Evolutionary conservation across 2,888 invertebrate genomes (phyloP).

Genomic region (Synanthedon tipuliformis): DNA sequence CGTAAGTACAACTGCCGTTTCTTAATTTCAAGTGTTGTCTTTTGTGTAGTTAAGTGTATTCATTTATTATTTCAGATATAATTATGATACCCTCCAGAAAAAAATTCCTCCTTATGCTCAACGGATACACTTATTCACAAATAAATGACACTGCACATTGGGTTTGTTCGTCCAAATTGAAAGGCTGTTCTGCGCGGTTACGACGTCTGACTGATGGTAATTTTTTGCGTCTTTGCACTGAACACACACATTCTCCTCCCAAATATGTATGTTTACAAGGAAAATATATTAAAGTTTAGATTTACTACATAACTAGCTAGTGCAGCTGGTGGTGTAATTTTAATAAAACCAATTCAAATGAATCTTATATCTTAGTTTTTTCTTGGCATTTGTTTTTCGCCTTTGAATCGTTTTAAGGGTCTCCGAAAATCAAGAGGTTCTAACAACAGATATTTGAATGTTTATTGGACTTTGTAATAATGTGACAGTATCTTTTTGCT

Average conservation of each 20-base stretch:
- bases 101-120: conserved; percentile 25
- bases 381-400: no score
- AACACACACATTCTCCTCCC: conserved; percentile 8
- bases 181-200: conserved; percentile 20
- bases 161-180: conserved; percentile 28
- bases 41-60: no score
- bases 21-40: no score
- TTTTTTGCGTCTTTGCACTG: conserved; percentile 11
- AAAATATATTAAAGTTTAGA: conserved; percentile 2
- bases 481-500: no score
- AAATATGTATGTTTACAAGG: conserved; percentile 1
- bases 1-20: no score
- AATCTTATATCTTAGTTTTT: no score
- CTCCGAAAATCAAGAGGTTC: no score
- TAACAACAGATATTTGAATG: no score
- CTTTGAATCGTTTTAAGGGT: no score
- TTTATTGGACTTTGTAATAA: no score
- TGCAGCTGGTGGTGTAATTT: no score
- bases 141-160: conserved; percentile 22
- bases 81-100: conserved; percentile 23
- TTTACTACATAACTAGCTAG: not conserved
- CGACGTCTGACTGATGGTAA: conserved; percentile 9
- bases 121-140: conserved; percentile 29
- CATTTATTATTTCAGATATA: conserved; percentile 5
- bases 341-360: no score